Evolutionary conservation across 2,113 vertebrate species (phyloP).

Genomic region (Arenaria interpres): DNA sequence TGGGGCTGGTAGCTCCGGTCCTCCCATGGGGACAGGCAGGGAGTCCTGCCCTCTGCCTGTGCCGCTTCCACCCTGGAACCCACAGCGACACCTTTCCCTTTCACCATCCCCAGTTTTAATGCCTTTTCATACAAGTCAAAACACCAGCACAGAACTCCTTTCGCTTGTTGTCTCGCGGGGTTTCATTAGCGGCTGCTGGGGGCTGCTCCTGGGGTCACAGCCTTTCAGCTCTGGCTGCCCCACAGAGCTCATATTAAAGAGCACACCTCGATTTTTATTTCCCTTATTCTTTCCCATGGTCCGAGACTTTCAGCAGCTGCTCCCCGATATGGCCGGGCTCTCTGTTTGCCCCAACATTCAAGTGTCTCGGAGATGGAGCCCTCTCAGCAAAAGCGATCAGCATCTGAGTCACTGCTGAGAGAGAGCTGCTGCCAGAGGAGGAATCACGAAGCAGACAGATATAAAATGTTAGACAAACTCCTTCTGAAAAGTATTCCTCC

Average conservation of each 20-base stretch:
- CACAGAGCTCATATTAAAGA: background rate
- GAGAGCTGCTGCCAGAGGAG: background rate
- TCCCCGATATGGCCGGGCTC: background rate
- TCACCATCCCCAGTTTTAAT: background rate
- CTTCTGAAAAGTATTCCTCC: background rate
- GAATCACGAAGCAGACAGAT: background rate
- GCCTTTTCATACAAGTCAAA: background rate
- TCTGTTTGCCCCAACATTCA: background rate
- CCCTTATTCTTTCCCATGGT: background rate
- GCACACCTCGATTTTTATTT: background rate
- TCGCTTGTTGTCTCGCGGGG: accelerated
- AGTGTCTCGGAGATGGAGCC: background rate
- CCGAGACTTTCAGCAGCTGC: background rate
- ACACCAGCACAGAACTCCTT: too few relatives aligned
- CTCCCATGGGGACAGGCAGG: background rate
- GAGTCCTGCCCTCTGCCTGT: background rate
- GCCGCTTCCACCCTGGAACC: background rate
- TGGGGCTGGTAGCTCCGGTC: background rate
- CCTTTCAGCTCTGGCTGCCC: background rate
- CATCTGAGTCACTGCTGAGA: background rate
- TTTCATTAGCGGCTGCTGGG: too few relatives aligned
- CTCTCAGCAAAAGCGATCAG: accelerated
- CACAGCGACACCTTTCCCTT: accelerated
- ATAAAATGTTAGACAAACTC: background rate
- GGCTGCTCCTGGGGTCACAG: background rate